A percentile compares a stretch with the other conserved stretches of the same genome.
Conservation (phyloP, 2,797 vertebrate genomes). For the Remorina albescens region DNA sequence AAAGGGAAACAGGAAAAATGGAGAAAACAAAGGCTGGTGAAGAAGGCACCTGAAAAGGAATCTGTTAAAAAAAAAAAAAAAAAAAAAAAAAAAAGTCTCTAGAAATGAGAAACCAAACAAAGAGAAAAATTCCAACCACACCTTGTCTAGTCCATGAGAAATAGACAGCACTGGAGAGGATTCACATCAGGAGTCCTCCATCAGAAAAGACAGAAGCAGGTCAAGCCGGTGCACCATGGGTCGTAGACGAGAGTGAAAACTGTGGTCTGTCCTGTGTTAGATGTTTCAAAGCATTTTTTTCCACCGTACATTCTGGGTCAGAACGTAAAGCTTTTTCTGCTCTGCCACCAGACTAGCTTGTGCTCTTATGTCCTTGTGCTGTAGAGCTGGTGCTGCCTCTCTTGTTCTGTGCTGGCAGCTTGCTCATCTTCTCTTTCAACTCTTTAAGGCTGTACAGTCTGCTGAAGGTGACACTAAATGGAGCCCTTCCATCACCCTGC, state of each 20-base stretch:
- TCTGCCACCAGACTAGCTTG: constrained; percentile 38
- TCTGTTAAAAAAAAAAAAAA: no score
- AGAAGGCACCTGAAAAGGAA: not conserved
- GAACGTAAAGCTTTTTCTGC: not conserved
- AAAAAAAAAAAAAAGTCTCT: not conserved
- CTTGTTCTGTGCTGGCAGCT: constrained; percentile 42
- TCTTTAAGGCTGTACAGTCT: constrained; percentile 64
- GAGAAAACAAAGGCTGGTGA: no score
- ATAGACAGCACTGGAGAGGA: not conserved
- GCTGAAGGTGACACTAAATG: constrained; percentile 54
- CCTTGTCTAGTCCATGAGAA: not conserved
- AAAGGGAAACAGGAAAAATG: not conserved
- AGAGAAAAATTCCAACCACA: not conserved
- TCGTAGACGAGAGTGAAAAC: not conserved
- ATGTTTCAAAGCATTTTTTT: not conserved
- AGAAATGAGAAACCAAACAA: not conserved
- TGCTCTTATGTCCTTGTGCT: constrained; percentile 43
- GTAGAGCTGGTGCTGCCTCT: constrained; percentile 31
- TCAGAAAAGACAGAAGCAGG: not conserved
- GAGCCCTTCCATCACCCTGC: constrained; percentile 35
- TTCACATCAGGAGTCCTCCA: not conserved
- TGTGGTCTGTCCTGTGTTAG: not conserved
- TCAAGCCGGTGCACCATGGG: no score
- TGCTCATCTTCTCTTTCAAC: constrained; percentile 69
- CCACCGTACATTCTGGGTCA: not conserved